These are phyloP conservation scores for Cercopithecus mona DNA, from an alignment of 2,113 vertebrate genomes.

Conservation along the genomic window DNA sequence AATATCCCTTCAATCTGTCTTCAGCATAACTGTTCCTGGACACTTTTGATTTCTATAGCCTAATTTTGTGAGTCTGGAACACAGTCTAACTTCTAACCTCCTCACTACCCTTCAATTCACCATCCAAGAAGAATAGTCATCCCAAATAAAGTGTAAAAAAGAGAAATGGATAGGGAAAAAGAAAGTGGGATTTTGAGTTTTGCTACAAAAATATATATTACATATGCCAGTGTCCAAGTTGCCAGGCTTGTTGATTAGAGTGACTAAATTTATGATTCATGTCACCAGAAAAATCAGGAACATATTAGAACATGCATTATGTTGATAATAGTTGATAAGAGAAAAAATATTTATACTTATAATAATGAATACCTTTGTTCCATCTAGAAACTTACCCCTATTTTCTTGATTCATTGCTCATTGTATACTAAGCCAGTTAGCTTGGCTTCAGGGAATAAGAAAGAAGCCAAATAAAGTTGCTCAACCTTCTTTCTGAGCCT, in stretches of 20 bases:
- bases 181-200: neutral
- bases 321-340: neutral
- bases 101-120: neutral
- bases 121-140: neutral
- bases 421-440: conserved; percentile 1
- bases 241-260: neutral
- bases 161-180: neutral
- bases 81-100: neutral
- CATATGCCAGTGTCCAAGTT: neutral
- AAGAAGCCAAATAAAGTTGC: neutral
- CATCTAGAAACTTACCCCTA: neutral
- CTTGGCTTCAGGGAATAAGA: neutral
- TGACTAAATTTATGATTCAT: neutral
- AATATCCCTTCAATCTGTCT: neutral
- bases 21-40: neutral
- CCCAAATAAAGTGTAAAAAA: neutral
- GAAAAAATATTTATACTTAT: neutral
- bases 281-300: neutral
- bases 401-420: conserved; percentile 26
- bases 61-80: conserved; percentile 7
- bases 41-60: conserved; percentile 23
- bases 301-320: neutral
- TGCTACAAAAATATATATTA: neutral
- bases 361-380: neutral
- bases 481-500: neutral